These are phyloP conservation scores for Neria commutata DNA, from an alignment of 2,888 invertebrate species.

Conservation along the genomic window DNA sequence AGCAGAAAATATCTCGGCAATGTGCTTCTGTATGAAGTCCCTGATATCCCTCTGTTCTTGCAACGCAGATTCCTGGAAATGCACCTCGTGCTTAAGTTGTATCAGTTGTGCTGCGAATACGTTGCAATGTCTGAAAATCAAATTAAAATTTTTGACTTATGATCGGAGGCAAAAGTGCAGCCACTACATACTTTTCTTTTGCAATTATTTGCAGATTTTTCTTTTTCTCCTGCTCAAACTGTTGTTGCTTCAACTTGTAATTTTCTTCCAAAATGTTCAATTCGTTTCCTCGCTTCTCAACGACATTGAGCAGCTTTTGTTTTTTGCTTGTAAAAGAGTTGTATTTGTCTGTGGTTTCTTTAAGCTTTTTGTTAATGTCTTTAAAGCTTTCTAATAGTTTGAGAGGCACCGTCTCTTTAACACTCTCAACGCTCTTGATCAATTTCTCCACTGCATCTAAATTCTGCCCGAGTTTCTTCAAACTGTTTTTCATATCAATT, in stretches of 20 bases:
- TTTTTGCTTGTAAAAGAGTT: no score
- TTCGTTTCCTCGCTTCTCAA: constrained; percentile 19
- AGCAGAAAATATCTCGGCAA: constrained; percentile 7
- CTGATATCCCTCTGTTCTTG: constrained; percentile 33
- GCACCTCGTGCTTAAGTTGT: constrained; percentile 22
- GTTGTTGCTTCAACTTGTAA: constrained; percentile 18
- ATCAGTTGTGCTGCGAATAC: not conserved
- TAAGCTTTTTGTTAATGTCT: constrained; percentile 24
- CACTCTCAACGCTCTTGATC: constrained; percentile 32
- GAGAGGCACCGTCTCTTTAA: constrained; percentile 31
- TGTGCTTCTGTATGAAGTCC: constrained; percentile 29
- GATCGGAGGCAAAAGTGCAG: not conserved
- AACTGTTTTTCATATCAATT: constrained; percentile 19
- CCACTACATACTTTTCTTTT: not conserved
- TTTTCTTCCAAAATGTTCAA: constrained; percentile 6
- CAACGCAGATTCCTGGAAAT: constrained; percentile 18
- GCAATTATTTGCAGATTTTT: not conserved
- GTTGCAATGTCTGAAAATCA: not conserved
- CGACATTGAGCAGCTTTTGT: constrained; percentile 4
- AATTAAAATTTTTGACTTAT: not conserved
- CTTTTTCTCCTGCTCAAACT: constrained; percentile 17
- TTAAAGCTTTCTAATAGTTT: constrained; percentile 30
- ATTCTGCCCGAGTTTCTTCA: constrained; percentile 34
- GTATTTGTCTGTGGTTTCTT: constrained; percentile 3
- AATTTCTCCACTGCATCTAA: constrained; percentile 29